Percentiles rank a stretch among this genome's conserved stretches.
Evolutionary conservation across 1,140 invertebrate species (phyloP).

Genomic region (Drosophila melanica): DNA sequence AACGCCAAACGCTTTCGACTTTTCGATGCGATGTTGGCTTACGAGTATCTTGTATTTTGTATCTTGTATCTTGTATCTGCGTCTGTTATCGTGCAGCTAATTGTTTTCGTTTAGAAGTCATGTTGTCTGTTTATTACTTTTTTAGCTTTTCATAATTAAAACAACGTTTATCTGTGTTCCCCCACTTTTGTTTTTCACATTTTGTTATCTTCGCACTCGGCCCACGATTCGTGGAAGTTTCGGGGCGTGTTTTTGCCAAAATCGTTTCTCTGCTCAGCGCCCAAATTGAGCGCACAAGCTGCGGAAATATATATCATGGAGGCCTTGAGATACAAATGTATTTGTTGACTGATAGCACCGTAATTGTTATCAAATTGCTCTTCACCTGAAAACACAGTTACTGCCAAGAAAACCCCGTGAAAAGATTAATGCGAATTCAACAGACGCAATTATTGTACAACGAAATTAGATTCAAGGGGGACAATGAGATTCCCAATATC

Average conservation of each 20-base stretch:
- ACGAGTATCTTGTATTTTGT: constrained; percentile 63
- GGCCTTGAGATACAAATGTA: constrained; percentile 63
- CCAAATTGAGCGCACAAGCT: constrained; percentile 52
- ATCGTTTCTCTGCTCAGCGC: constrained; percentile 6
- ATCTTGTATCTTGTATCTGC: constrained; percentile 69
- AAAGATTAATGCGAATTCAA: neutral
- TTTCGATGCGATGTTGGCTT: constrained; percentile 36
- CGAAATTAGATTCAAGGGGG: neutral
- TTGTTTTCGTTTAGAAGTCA: constrained; percentile 72
- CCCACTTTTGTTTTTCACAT: constrained; percentile 33
- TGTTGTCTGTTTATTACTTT: constrained; percentile 74
- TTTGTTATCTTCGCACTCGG: constrained; percentile 32
- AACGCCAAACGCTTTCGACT: constrained; percentile 69
- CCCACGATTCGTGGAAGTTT: constrained; percentile 39
- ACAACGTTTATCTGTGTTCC: constrained; percentile 55
- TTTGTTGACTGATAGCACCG: constrained; percentile 36
- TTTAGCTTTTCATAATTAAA: constrained; percentile 71
- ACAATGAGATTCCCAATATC: neutral
- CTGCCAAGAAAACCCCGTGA: neutral
- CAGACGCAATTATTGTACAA: neutral
- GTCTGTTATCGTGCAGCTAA: constrained; percentile 73
- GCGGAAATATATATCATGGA: constrained; percentile 35
- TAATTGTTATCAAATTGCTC: constrained; percentile 63
- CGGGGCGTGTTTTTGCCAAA: constrained; percentile 28
- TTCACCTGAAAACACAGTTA: constrained; percentile 3